These are phyloP conservation scores for Lacanobia oleracea DNA, from an alignment of 2,888 invertebrate species.

Conservation along the genomic window DNA sequence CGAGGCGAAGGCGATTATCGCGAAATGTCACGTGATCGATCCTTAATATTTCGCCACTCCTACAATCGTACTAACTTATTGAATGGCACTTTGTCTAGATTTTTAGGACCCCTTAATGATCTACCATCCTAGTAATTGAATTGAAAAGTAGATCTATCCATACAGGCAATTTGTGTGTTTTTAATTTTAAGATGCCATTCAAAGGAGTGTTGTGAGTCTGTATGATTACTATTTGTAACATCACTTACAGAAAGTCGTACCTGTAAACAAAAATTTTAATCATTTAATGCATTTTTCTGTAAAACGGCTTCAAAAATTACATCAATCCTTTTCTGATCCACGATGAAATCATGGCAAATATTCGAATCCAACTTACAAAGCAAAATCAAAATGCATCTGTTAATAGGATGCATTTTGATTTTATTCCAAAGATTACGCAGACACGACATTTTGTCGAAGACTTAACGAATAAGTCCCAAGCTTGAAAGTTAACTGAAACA, in stretches of 20 bases:
- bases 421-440: not conserved
- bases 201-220: not conserved
- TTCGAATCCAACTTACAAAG: not conserved
- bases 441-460: slow-evolving; percentile 44
- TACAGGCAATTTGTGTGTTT: not conserved
- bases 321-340: not conserved
- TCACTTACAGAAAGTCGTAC: not conserved
- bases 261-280: not conserved
- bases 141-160: not conserved
- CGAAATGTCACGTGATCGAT: no score
- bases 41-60: no score
- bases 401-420: no score
- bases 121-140: not conserved
- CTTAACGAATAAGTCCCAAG: slow-evolving; percentile 49
- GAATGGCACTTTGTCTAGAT: no score
- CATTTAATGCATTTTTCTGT: not conserved
- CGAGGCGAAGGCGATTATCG: no score
- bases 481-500: slow-evolving; percentile 70
- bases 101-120: not conserved
- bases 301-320: not conserved
- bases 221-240: not conserved
- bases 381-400: not conserved
- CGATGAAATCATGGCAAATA: not conserved
- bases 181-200: not conserved
- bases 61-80: no score